Evolutionary conservation across 2,113 vertebrate genomes (phyloP), one percentile per base, ranked within the genome.

Genomic region (Mesembrinibis cayennensis): DNA sequence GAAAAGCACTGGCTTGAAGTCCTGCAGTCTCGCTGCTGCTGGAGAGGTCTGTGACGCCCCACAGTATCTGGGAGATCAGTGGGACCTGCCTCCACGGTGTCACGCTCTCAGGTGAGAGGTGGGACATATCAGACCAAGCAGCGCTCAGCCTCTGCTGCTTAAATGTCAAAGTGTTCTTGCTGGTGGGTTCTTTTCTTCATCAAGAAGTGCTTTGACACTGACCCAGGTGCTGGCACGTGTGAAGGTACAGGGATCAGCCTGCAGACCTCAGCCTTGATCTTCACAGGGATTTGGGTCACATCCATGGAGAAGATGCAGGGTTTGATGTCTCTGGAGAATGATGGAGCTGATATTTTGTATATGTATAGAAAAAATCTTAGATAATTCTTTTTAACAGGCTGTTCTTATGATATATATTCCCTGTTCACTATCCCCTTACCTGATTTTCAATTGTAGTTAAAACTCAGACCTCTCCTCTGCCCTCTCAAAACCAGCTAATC

Each of bases 1-100:
- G 17, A 14, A 8, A 6, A 26, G 23, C 23, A 7, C 7, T 32
- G 34, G 9, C 34, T 25, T 4, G 42, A 32, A 34, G n/a, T 30
- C 32, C 29, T 12, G 13, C 12, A 5, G 59, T 11, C 38, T 42
- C 0, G 0, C 16, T 55, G 80, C 58, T 77, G 73, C 17, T 7
- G 27, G 47, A 32, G 61, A 34, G 5, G 7, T 20, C 42, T 44
- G 80, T 8, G 52, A 19, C 3, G 29, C 26, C 29, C n/a, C n/a
- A 13, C 7, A 1, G 52, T 6, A 23, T 4, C 34, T 38, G 66
- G 56, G 14, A 18, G 19, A 6, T 10, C 18, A 2, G 9, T 7
- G 34, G 71, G 61, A 42, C 53, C 50, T 62, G 19, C 9, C 16
- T 14, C n/a, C 3, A 0, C 0, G 1, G 32, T 21, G 16, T 29